Evolutionary conservation across 2,113 vertebrate species (phyloP).

Genomic region (Pagrus major): DNA sequence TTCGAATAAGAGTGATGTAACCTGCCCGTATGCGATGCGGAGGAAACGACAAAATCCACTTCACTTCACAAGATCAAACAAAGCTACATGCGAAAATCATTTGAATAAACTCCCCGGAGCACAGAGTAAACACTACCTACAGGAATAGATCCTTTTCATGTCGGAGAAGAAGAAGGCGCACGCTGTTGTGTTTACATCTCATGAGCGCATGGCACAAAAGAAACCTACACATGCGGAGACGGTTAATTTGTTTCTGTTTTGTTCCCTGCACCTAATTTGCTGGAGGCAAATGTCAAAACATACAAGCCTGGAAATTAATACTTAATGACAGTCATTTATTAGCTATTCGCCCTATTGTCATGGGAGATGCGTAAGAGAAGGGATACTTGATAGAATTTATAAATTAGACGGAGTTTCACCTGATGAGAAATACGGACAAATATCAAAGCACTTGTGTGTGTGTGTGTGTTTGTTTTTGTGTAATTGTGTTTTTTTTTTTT

Average conservation of each 20-base stretch:
- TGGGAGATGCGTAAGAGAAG: conserved; percentile 28
- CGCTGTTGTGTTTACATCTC: conserved; percentile 27
- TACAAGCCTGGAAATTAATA: conserved; percentile 60
- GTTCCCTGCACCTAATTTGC: conserved; percentile 50
- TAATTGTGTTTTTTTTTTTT: neutral
- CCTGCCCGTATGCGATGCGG: conserved; percentile 6
- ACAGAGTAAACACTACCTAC: conserved; percentile 34
- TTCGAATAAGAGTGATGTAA: neutral
- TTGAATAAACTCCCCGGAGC: conserved; percentile 43
- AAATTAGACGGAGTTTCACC: conserved; percentile 23
- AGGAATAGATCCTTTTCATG: conserved; percentile 57
- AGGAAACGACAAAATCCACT: conserved; percentile 22
- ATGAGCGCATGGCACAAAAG: neutral
- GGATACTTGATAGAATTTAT: conserved; percentile 17
- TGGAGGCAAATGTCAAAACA: conserved; percentile 57
- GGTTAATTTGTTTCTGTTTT: conserved; percentile 51
- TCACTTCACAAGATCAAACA: conserved; percentile 59
- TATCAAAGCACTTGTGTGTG: neutral
- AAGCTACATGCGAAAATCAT: conserved; percentile 21
- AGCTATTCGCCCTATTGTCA: conserved; percentile 32
- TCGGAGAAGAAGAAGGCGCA: conserved; percentile 10
- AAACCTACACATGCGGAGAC: conserved; percentile 4
- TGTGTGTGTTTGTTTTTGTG: neutral
- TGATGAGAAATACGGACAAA: neutral
- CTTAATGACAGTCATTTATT: conserved; percentile 68